Base-by-base conservation (phyloP, 2,888 invertebrate species). In the Orthosia incerta region DNA sequence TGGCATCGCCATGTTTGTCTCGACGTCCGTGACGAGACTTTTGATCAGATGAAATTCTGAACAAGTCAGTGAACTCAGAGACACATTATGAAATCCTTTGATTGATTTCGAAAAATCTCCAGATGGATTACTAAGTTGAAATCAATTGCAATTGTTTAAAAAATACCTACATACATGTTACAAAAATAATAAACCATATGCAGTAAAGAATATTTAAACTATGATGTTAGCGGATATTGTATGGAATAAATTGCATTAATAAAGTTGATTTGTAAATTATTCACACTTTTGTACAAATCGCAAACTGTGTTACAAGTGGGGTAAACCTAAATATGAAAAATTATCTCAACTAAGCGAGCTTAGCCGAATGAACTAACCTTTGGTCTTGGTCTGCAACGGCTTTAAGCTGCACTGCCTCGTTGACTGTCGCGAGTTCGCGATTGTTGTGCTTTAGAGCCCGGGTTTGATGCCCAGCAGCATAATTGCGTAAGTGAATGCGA, bases 31-130 rank as follows among this genome's bases (percentile, higher is more conserved):
- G 90, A 82, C 77, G 63, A 70, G 85, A 60, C 82, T 88, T 74
- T 64, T 76, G 83, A 85, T 83, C 68, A 84, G 69, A 84, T 74
- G 84, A 83, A 86, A 89, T 89, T 86, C 82, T 86, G 70, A 69
- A 62, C 56, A 77, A 79, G 90, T 87, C 89, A 87, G 65, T 84
- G 89, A 89, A 84, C 89, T 84, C 70, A 1, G 48, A 20, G 39
- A 56, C 5, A 39, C 53, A 62, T 77, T 76, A 75, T 71, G 61
- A 80, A 76, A 84, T 65, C 62, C 53, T 4, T 9, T 53, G 31
- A 68, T 83, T 53, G 16, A 50, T 68, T 83, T 74, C 18, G 13
- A 67, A 56, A 77, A 55, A 69, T 48, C 15, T 26, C 5, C 4
- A 18, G 5, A 48, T 26, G 9, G 3, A 9, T 45, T 18, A n/a